Base-by-base conservation (phyloP, 2,113 vertebrate genomes). In the Phyllostomus hastatus region DNA sequence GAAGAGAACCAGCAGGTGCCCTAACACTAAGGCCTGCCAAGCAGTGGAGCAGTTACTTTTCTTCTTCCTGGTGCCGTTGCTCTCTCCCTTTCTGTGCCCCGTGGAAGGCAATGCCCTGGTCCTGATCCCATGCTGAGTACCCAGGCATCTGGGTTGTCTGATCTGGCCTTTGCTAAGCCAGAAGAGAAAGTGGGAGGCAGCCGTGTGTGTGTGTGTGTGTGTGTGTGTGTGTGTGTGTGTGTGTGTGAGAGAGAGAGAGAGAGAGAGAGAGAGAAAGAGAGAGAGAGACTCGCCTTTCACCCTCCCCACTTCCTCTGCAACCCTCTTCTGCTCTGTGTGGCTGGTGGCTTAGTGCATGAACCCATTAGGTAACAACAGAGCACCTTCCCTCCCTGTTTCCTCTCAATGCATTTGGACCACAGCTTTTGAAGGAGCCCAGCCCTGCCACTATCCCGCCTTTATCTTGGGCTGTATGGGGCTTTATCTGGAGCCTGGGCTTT, bases 311-410 rank as follows among this genome's bases (percentile, higher is more conserved):
- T 98, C 98, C 98, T 98, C 97, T 81, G 97, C 99, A 98, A 98
- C 98, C 98, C 98, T 97, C 98, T 98, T 98, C 98, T 98, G 98
- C 99, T 98, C 98, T 98, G 98, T 98, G 98, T 97, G 99, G 99
- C 99, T 99, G 99, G 99, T 99, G 99, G 99, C 99, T 99, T 97
- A 98, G 99, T 98, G 98, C 99, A 98, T 98, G 99, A 99, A 98
- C 98, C 98, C 99, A 99, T 99, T 99, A 99, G 98, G 98, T 98
- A 98, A 99, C 99, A 99, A 99, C 99, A 99, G 99, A 99, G 99
- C 99, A 99, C 99, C 99, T 99, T 99, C 99, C 98, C 98, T 98
- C 98, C 98, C 98, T 98, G 99, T 99, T 99, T 98, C 84, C 97
- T 98, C 98, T 99, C 98, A 98, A 98, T 99, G 97, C 97, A 94